Base-by-base conservation (phyloP, 2,888 invertebrate genomes). In the Myopa testacea region DNA sequence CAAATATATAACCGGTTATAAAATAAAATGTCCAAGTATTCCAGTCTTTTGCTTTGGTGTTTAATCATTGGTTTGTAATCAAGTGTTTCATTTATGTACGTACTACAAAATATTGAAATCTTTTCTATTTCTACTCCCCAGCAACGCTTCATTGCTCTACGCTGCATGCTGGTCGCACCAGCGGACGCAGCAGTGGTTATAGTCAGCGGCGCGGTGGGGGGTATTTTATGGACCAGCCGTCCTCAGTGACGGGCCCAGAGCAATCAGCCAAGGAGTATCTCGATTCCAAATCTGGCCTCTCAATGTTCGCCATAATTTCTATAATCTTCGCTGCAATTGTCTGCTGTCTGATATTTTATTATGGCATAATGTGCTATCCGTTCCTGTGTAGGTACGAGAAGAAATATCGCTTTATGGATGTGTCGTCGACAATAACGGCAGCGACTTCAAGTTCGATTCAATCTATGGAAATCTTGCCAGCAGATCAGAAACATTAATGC, bases 321-420 rank as follows among this genome's bases (percentile, higher is more conserved):
- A 85, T 88, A 6, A 87, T 88, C 74, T 87, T 89, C 58, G 83
- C 83, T 4, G 84, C 87, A 8, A 88, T 89, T 74, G 81, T 88
- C 19, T 69, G 84, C 26, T 86, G 86, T 26, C 81, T 89, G 52
- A 91, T 91, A 0, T 90, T 92, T 62, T 93, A 94, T 84, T 94
- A 93, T 83, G 91, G 92, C 80, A 91, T 92, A 50, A 91, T 93
- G 82, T 93, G 93, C 83, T 93, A 93, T 86, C 93, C 93, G 45
- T 90, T 92, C 70, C 85, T 93, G 69, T 93, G 93, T 76, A 84
- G 86, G 69, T 84, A 86, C 40, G 89, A 89, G 73, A 86, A 87
- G 65, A 89, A 87, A 76, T 89, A 89, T 80, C 86, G 86, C 55
- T 88, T 89, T 72, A 88, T 89, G 89, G 88, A 89, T 80, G 87